Conservation (phyloP, 2,797 vertebrate species). For the Labroides dimidiatus region DNA sequence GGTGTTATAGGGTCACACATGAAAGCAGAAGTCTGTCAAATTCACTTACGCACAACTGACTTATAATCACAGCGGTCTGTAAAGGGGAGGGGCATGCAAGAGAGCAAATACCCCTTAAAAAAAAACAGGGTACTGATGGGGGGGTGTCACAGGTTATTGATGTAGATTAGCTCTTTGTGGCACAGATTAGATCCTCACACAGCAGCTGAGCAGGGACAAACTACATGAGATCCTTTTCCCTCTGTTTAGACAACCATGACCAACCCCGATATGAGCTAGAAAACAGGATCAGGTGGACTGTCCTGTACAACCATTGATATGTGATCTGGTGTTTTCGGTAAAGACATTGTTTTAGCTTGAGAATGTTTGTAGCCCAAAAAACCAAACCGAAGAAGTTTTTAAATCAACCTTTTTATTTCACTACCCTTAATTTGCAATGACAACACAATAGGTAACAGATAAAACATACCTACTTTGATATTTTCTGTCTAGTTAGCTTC, state of each 20-base stretch:
- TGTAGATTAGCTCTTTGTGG: slow-evolving; percentile 63
- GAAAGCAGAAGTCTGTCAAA: slow-evolving; percentile 66
- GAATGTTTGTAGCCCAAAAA: background rate
- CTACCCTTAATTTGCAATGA: background rate
- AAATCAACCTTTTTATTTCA: background rate
- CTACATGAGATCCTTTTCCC: slow-evolving; percentile 32
- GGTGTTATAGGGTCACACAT: slow-evolving; percentile 59
- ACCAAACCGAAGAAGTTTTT: background rate
- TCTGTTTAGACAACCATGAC: slow-evolving; percentile 51
- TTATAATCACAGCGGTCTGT: slow-evolving; percentile 53
- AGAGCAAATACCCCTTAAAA: slow-evolving; percentile 46
- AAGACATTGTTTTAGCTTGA: background rate
- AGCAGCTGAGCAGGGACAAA: slow-evolving; percentile 45
- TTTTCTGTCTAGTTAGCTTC: too few species aligned
- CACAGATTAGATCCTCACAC: slow-evolving; percentile 46
- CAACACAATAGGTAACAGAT: too few species aligned
- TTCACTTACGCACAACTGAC: slow-evolving; percentile 70
- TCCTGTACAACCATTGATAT: slow-evolving; percentile 4
- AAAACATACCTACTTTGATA: too few species aligned
- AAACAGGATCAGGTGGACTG: slow-evolving; percentile 10
- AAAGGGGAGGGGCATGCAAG: slow-evolving; percentile 18
- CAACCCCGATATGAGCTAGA: slow-evolving; percentile 19
- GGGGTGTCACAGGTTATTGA: slow-evolving; percentile 59
- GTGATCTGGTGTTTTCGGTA: background rate
- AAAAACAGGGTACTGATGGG: slow-evolving; percentile 79